Evolutionary conservation across 2,113 vertebrate genomes (phyloP).

Genomic region (Odocoileus virginianus): DNA sequence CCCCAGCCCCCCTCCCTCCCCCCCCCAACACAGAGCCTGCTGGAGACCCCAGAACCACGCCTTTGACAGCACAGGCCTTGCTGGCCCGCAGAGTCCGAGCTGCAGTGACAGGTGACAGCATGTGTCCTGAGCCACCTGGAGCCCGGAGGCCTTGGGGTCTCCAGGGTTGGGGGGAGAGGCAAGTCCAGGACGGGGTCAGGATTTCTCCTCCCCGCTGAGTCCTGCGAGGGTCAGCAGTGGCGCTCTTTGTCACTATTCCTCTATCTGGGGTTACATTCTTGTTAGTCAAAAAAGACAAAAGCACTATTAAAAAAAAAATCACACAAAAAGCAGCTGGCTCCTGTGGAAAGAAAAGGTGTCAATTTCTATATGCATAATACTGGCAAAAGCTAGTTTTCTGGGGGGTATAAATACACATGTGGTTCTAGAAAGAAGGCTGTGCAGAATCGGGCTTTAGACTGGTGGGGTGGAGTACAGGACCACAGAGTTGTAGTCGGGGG

Average conservation of each 20-base stretch:
- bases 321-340: neutral
- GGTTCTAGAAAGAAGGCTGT: neutral
- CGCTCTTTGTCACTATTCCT: slow-evolving; percentile 3
- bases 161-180: neutral
- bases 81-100: neutral
- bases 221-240: neutral
- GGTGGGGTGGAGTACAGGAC: slow-evolving; percentile 81
- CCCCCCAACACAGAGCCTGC: accelerated
- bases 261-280: slow-evolving; percentile 61
- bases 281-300: slow-evolving; percentile 63
- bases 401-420: slow-evolving; percentile 15
- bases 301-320: slow-evolving; percentile 22
- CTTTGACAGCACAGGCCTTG: no score
- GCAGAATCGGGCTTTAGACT: slow-evolving; percentile 20
- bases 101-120: neutral
- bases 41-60: neutral
- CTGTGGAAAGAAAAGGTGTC: slow-evolving; percentile 19
- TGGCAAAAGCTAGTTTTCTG: slow-evolving; percentile 43
- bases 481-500: slow-evolving; percentile 82
- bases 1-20: neutral
- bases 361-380: slow-evolving; percentile 38
- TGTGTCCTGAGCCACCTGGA: neutral
- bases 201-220: neutral
- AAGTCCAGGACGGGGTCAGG: neutral
- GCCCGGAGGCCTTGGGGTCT: neutral